Evolutionary conservation across 2,888 invertebrate species (phyloP).

Genomic region (Cinara cedri): DNA sequence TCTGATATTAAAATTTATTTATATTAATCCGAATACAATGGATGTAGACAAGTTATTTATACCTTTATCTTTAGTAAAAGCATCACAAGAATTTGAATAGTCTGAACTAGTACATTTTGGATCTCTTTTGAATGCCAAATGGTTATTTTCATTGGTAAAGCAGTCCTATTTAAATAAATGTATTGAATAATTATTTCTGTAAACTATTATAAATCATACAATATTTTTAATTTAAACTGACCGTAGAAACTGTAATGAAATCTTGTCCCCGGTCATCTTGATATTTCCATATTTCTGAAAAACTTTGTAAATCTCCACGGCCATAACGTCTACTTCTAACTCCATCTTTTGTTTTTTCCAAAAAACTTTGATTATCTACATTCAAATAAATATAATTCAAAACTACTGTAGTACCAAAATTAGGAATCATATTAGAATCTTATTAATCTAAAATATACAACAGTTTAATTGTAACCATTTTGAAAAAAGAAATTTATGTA

Average conservation of each 20-base stretch:
- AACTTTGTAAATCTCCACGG: slow-evolving; percentile 25
- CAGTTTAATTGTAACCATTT: too few relatives aligned
- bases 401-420: background rate
- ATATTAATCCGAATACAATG: background rate
- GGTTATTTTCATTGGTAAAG: slow-evolving; percentile 37
- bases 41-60: background rate
- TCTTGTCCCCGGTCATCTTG: slow-evolving; percentile 48
- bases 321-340: slow-evolving; percentile 36
- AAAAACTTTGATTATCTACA: slow-evolving; percentile 42
- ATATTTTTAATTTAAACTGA: slow-evolving; percentile 10
- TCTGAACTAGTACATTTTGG: slow-evolving; percentile 47
- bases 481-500: too few relatives aligned
- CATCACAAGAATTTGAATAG: slow-evolving; percentile 55
- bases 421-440: too few relatives aligned
- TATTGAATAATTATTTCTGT: slow-evolving; percentile 5
- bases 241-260: slow-evolving; percentile 50
- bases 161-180: slow-evolving; percentile 32
- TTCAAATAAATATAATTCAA: background rate
- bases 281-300: slow-evolving; percentile 49
- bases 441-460: too few relatives aligned
- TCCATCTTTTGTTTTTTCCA: slow-evolving; percentile 22
- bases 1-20: slow-evolving; percentile 2
- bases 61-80: slow-evolving; percentile 52
- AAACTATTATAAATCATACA: too few relatives aligned
- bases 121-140: slow-evolving; percentile 25